Conservation (phyloP, 2,888 invertebrate species). For the Dicycla oo region DNA sequence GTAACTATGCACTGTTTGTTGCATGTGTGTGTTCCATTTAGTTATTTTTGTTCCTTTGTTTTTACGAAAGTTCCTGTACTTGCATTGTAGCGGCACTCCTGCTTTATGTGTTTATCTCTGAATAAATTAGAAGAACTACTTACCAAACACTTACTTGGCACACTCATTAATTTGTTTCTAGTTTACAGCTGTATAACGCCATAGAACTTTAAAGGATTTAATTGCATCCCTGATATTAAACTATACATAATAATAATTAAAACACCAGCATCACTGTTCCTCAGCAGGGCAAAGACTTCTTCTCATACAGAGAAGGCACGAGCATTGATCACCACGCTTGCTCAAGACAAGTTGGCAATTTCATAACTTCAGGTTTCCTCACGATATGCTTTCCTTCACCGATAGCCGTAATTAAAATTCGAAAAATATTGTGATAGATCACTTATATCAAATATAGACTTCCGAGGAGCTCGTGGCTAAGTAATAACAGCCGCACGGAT, state of each 20-base stretch:
- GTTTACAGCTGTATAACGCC: no score
- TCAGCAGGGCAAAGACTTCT: neutral
- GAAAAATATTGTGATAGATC: no score
- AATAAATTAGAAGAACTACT: conserved; percentile 16
- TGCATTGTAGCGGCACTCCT: conserved; percentile 5
- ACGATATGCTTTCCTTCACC: neutral
- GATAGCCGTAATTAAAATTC: no score
- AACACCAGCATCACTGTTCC: neutral
- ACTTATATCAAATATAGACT: no score
- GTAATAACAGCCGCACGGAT: no score
- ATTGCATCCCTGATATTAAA: neutral
- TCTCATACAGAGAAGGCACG: neutral
- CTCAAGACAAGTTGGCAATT: neutral
- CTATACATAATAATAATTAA: neutral
- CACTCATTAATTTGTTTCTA: neutral
- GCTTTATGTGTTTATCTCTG: conserved; percentile 8
- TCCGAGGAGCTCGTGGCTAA: no score
- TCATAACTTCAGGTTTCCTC: neutral
- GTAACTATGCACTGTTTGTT: conserved; percentile 30
- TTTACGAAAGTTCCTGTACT: conserved; percentile 22
- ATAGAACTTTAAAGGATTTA: neutral
- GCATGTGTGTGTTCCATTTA: conserved; percentile 43
- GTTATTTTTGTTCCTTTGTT: conserved; percentile 33
- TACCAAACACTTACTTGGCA: neutral
- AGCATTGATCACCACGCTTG: neutral